phyloP scores from a whole-genome alignment of 1,140 invertebrate species.

The Drosophila varians region DNA sequence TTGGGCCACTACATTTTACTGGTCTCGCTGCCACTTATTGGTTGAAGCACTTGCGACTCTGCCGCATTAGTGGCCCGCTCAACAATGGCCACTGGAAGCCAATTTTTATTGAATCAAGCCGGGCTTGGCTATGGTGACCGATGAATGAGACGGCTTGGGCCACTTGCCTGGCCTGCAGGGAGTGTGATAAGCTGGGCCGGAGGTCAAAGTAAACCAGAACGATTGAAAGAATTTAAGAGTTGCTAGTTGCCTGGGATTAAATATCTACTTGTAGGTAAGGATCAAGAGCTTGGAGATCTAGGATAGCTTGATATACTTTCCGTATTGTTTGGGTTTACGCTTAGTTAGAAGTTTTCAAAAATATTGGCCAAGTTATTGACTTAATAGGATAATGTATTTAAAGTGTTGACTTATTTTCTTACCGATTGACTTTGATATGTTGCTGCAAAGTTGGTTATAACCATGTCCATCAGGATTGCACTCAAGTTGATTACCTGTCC shows the following conservation, averaged over 20 bases:
- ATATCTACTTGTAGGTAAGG: not conserved
- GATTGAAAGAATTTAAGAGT: not conserved
- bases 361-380: too few species aligned
- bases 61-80: constrained; percentile 65
- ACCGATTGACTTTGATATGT: not conserved
- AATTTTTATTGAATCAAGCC: constrained; percentile 69
- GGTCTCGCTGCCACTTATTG: constrained; percentile 51
- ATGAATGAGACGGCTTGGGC: constrained; percentile 28
- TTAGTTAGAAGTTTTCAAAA: too few species aligned
- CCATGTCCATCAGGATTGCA: constrained; percentile 13
- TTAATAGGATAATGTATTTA: not conserved
- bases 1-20: constrained; percentile 24
- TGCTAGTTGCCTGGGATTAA: not conserved
- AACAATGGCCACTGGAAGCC: constrained; percentile 65
- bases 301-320: too few species aligned
- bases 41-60: constrained; percentile 55
- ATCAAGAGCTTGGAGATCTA: not conserved
- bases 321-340: too few species aligned
- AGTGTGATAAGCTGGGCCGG: constrained; percentile 17
- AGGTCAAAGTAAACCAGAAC: not conserved
- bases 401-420: not conserved
- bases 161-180: constrained; percentile 8
- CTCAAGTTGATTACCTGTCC: constrained; percentile 24
- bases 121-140: constrained; percentile 18
- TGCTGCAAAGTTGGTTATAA: not conserved